Percentiles rank a stretch among this genome's conserved stretches.
phyloP scores from a whole-genome alignment of 2,113 vertebrate species.

The Phasianus colchicus region DNA sequence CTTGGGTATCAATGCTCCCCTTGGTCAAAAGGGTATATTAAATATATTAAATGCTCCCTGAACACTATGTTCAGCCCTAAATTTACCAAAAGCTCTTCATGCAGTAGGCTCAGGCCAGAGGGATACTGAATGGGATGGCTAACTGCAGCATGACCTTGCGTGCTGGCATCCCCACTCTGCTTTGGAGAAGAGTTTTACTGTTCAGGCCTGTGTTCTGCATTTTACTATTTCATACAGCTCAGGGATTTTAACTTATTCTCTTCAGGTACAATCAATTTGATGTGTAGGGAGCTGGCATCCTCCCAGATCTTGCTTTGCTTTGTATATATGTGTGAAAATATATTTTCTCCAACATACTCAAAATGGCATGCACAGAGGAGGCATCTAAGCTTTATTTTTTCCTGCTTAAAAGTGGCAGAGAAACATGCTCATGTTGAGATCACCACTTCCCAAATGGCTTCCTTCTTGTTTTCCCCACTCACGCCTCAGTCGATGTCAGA shows the following conservation, averaged over 20 bases:
- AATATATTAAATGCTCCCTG: background rate
- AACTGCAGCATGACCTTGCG: background rate
- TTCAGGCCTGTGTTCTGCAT: background rate
- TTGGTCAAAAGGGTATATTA: background rate
- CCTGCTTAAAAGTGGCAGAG: background rate
- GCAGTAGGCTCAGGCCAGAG: background rate
- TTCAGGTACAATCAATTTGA: background rate
- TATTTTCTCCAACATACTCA: background rate
- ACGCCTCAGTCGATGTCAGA: background rate
- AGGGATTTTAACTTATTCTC: background rate
- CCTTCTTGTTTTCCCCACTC: conserved; percentile 19
- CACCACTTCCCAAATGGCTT: conserved; percentile 10
- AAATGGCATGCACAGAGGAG: background rate
- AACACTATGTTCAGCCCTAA: background rate
- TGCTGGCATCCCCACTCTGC: background rate
- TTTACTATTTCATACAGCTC: background rate
- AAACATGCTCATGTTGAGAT: background rate
- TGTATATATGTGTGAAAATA: background rate
- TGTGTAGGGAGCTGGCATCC: background rate
- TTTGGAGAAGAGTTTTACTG: background rate
- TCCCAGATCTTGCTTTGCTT: conserved; percentile 22
- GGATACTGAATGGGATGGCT: background rate
- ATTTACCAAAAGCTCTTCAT: background rate
- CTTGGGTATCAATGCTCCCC: background rate
- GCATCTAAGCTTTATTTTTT: conserved; percentile 17